Percentiles rank a stretch among this genome's conserved stretches.
Evolutionary conservation across 2,888 invertebrate genomes (phyloP).

Genomic region (Synanthedon tipuliformis): DNA sequence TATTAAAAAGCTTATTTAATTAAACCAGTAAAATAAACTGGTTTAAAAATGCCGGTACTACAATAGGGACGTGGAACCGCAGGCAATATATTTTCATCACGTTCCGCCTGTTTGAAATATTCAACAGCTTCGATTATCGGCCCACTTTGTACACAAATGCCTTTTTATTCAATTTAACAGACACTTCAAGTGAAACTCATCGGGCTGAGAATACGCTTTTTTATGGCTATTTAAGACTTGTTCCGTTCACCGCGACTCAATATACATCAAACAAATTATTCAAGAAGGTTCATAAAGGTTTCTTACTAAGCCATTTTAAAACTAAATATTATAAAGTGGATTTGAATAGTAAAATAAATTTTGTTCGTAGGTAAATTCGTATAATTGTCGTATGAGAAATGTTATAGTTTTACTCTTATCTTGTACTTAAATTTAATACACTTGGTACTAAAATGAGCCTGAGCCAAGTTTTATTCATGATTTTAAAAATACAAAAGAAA

Average conservation of each 20-base stretch:
- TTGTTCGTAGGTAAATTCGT: no score
- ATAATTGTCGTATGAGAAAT: no score
- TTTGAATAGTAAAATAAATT: no score
- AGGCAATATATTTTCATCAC: conserved; percentile 42
- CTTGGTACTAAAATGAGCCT: no score
- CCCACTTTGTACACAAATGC: conserved; percentile 57
- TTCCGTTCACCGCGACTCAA: not conserved
- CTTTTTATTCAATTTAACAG: conserved; percentile 45
- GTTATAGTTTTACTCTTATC: no score
- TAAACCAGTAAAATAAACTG: conserved; percentile 25
- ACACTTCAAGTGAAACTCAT: conserved; percentile 6
- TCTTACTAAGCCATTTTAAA: no score
- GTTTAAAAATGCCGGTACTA: conserved; percentile 26
- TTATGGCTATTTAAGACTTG: conserved; percentile 18
- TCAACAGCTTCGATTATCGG: conserved; percentile 60
- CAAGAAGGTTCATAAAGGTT: not conserved
- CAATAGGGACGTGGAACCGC: conserved; percentile 26
- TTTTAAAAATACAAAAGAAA: no score
- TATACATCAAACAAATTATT: not conserved
- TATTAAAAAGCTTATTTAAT: conserved; percentile 15
- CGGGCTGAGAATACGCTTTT: conserved; percentile 20
- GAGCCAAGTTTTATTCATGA: no score
- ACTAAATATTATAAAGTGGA: not conserved
- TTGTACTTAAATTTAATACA: no score
- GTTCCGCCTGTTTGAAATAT: conserved; percentile 54